Evolutionary conservation across 2,888 invertebrate species (phyloP), one percentile per base, ranked within the genome.

Genomic region (Baronia brevicornis): DNA sequence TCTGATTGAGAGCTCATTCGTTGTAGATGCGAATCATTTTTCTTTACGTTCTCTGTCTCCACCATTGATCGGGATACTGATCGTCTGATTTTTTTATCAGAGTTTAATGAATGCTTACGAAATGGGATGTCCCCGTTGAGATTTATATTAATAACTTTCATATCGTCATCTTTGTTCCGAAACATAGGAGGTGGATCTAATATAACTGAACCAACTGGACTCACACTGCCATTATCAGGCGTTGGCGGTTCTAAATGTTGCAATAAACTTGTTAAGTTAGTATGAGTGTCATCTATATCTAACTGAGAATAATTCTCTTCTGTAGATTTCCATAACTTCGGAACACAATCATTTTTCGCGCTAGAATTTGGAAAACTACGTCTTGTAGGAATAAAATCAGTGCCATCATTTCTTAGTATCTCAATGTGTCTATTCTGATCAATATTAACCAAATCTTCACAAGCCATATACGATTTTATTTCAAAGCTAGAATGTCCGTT

Each of bases 291-390:
- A 15, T 58, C 52, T 11, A 51, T 51, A 29, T 66, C 58, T 20
- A 60, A 56, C 4, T 43, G 54, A 32, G 49, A 62, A 42, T 67
- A 74, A 29, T 51, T 60, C 41, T 79, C 82, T 43, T 84, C 84
- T 9, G 74, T 68, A 3, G 82, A 82, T 48, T 79, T 82, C 82
- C 84, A 84, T 14, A 58, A 64, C 41, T 82, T 84, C 7, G 67
- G 62, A 4, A 64, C 47, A 5, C 53, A 38, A 24, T 74, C 77
- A 36, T 53, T 68, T 48, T 65, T 78, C 6, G 87, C 86, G 56
- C 87, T 87, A 36, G 86, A 85, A 44, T 88, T 87, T 4, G 91
- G 91, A 65, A 89, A 90, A 59, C 90, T 91, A 46, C 89, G 89
- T 13, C 91, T 79, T 15, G 85, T 86, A 40, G 75, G 44, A 53